phyloP scores from a whole-genome alignment of 2,888 invertebrate genomes.

The Molanna angustata region DNA sequence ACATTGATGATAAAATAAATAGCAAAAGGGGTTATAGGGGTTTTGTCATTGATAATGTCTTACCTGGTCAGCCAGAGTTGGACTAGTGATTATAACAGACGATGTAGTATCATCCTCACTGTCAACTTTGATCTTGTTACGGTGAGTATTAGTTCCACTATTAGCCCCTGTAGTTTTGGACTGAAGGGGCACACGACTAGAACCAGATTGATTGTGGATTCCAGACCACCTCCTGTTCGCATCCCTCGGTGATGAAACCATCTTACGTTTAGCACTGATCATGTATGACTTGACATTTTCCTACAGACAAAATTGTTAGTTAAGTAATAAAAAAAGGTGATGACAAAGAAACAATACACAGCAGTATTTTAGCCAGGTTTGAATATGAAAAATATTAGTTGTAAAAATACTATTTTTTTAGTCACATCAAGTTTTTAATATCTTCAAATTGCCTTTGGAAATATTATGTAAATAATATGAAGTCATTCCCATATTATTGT shows the following conservation, averaged over 20 bases:
- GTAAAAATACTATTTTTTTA: no score
- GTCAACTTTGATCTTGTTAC: slow-evolving; percentile 18
- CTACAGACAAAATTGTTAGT: slow-evolving; percentile 12
- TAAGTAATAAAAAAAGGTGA: slow-evolving; percentile 1
- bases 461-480: no score
- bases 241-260: slow-evolving; percentile 4
- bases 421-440: no score
- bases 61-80: slow-evolving; percentile 44
- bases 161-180: no score
- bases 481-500: no score
- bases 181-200: background rate
- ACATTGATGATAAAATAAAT: background rate
- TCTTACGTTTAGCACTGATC: slow-evolving; percentile 22
- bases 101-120: slow-evolving; percentile 29
- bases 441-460: no score
- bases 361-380: no score
- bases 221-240: slow-evolving; percentile 6
- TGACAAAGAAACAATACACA: no score
- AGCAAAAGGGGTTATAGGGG: background rate
- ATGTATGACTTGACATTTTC: slow-evolving; percentile 23
- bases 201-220: background rate
- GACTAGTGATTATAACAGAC: slow-evolving; percentile 24
- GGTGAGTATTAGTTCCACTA: no score
- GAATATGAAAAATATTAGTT: no score
- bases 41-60: background rate